Evolutionary conservation across 2,113 vertebrate genomes (phyloP), one percentile per base, ranked within the genome.

Genomic region (Lichenostomus cassidix): DNA sequence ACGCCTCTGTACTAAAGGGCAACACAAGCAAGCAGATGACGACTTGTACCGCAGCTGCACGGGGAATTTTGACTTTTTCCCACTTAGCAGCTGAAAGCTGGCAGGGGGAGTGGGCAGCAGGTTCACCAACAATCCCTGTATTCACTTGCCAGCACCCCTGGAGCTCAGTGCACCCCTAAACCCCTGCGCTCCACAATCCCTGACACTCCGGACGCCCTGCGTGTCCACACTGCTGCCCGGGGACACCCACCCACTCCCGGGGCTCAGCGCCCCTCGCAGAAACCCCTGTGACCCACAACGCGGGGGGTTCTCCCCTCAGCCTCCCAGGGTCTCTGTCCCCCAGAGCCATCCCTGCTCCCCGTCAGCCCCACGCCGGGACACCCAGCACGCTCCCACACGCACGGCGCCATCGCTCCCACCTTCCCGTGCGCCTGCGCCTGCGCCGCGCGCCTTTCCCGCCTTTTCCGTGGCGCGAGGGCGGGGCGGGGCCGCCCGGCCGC

Each of bases 1-100:
- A 98, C 97, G 97, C 98, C 24, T 60, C 94, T 15, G 62, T 18
- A 2, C 87, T 95, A 11, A 25, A 50, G 4, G 11, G 24, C 42
- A 73, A 93, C 47, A 81, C 22, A 70, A 76, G 8, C 63, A 44
- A 49, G 31, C 22, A 41, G 55, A 31, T 23, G 24, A 35, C 3
- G 10, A 8, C 13, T 41, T 1, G 6, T 3, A n/a, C 33, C 41
- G 20, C 19, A 63, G 55, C n/a, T 8, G 10, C 24, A 27, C 5
- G 1, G 1, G 9, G 5, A 76, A 69, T 15, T 41, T 9, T 5
- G 25, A 7, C 33, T 21, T 46, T 42, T 11, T 4, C 60, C 9
- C n/a, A 8, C 14, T 13, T 6, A 25, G 23, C 23, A 4, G 17
- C 35, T 19, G 18, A 47, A 50, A 46, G 37, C 21, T 12, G 14